Conservation (phyloP, 1,140 invertebrate species). For the Musca domestica region DNA sequence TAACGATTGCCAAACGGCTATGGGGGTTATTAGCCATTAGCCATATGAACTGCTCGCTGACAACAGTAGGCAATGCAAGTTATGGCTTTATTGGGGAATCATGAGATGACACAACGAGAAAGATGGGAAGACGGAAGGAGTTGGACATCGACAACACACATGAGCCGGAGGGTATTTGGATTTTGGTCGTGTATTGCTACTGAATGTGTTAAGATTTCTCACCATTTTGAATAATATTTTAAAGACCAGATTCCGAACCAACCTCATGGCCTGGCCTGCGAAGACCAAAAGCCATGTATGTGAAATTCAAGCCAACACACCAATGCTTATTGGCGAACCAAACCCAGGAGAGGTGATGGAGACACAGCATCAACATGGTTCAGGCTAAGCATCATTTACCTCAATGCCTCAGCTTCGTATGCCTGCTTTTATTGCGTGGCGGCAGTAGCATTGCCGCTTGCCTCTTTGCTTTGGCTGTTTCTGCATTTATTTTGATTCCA, state of each 20-base stretch:
- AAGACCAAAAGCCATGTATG: too few species aligned
- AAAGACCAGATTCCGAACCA: too few species aligned
- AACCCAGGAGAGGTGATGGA: too few species aligned
- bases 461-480: neutral
- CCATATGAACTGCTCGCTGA: neutral
- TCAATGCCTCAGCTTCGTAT: neutral
- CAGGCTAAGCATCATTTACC: neutral
- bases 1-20: conserved; percentile 29
- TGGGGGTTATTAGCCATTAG: conserved; percentile 27
- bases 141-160: conserved; percentile 1
- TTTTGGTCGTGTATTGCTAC: neutral
- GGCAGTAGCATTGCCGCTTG: neutral
- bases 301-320: too few species aligned
- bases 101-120: too few species aligned
- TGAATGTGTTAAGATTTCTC: conserved; percentile 22
- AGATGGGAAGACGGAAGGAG: neutral
- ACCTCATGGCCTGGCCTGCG: too few species aligned
- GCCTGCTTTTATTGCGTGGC: neutral
- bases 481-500: conserved; percentile 25
- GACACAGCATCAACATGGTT: neutral
- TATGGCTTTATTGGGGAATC: too few species aligned
- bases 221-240: conserved; percentile 9
- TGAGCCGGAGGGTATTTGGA: conserved; percentile 3
- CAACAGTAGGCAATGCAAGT: too few species aligned
- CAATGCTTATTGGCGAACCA: too few species aligned